These are phyloP conservation scores for Mesitornis unicolor DNA, from an alignment of 2,113 vertebrate species.

Conservation along the genomic window DNA sequence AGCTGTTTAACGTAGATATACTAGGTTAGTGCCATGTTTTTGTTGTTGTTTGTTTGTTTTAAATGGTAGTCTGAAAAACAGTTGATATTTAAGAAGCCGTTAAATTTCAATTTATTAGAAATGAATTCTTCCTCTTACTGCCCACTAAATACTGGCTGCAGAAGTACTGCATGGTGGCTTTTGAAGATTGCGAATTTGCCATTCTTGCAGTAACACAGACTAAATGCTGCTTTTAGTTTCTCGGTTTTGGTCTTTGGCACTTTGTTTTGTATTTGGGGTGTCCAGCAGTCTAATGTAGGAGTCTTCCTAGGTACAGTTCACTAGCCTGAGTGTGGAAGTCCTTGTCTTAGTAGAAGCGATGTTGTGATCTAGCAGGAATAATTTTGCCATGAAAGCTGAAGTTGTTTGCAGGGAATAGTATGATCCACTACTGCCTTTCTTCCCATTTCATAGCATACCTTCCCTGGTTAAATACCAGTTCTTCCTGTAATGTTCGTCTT, in stretches of 20 bases:
- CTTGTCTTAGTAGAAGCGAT: background rate
- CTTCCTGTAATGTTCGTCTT: conserved; percentile 8
- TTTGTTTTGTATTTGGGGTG: background rate
- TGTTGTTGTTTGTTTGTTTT: background rate
- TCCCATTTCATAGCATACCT: background rate
- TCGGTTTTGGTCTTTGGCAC: background rate
- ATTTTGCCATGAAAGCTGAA: background rate
- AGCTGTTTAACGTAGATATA: conserved; percentile 84
- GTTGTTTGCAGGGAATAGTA: background rate
- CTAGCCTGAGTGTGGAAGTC: background rate
- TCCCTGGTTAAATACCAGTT: background rate
- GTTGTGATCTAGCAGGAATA: background rate
- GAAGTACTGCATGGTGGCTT: background rate
- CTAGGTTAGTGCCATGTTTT: conserved; percentile 77
- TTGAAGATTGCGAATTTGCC: background rate
- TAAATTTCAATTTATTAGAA: background rate
- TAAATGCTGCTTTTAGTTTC: background rate
- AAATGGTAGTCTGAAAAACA: background rate
- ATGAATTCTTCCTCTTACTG: background rate
- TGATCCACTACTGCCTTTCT: background rate
- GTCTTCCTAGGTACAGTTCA: background rate
- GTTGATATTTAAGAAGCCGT: background rate
- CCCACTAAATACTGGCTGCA: background rate
- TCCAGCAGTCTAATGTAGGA: background rate
- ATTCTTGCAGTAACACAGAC: background rate